A percentile compares a stretch with the other conserved stretches of the same genome.
phyloP scores from a whole-genome alignment of 2,888 invertebrate species.

The Dryocosmus kuriphilus region DNA sequence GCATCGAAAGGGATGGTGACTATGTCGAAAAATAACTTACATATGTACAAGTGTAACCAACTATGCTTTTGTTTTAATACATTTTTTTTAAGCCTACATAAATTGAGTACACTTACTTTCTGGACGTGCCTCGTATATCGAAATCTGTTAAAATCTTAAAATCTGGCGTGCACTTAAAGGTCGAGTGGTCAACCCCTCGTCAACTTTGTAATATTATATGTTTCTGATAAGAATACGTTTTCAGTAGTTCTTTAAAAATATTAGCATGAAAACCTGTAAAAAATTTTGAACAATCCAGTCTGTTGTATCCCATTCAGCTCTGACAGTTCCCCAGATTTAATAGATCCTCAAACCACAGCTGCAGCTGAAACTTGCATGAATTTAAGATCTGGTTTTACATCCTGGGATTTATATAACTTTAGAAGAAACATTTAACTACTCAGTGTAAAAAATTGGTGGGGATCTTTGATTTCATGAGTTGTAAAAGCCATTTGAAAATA shows the following conservation, averaged over 20 bases:
- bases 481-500: constrained; percentile 7
- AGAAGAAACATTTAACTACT: not conserved
- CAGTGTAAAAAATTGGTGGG: not conserved
- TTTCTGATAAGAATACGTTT: not conserved
- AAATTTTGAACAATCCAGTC: not conserved
- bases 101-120: too few species aligned
- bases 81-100: too few species aligned
- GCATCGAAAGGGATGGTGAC: too few species aligned
- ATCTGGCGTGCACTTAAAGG: too few species aligned
- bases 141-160: too few species aligned
- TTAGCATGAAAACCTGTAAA: not conserved
- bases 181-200: too few species aligned
- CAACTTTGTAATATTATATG: too few species aligned
- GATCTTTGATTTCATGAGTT: constrained; percentile 8
- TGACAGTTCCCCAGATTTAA: not conserved
- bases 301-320: not conserved
- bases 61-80: too few species aligned
- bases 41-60: too few species aligned
- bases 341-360: not conserved
- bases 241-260: not conserved
- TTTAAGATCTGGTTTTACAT: constrained; percentile 6
- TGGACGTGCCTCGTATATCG: too few species aligned
- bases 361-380: not conserved
- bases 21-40: too few species aligned
- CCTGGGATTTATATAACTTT: not conserved